phyloP scores from a whole-genome alignment of 2,888 invertebrate species.

The Clostera curtula region DNA sequence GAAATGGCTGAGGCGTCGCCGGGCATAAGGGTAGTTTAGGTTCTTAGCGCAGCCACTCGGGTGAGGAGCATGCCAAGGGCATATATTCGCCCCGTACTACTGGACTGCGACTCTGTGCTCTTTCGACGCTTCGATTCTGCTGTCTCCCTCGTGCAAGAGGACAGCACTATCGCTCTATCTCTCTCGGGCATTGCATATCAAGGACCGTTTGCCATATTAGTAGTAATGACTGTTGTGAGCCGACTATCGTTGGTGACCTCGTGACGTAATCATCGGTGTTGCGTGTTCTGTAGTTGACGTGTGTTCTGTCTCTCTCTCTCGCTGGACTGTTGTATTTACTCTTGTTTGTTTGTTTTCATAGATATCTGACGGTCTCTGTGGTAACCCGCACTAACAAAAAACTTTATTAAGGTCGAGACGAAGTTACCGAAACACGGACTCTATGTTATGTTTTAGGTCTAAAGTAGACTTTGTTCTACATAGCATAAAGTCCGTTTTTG shows the following conservation, averaged over 20 bases:
- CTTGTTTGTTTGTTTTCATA: constrained; percentile 19
- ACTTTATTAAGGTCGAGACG: neutral
- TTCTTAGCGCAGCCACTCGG: constrained; percentile 32
- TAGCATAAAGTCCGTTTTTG: too few relatives aligned
- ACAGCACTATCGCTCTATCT: constrained; percentile 25
- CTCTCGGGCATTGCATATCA: constrained; percentile 54
- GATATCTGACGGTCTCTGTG: constrained; percentile 8
- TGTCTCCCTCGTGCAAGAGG: constrained; percentile 31
- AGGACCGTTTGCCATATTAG: constrained; percentile 69
- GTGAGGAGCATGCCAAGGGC: too few relatives aligned
- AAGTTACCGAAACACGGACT: too few relatives aligned
- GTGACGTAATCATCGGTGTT: constrained; percentile 64
- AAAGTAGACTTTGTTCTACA: too few relatives aligned
- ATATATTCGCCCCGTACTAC: too few relatives aligned
- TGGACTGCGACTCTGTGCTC: constrained; percentile 11
- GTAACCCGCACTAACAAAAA: neutral
- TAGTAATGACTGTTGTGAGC: constrained; percentile 37
- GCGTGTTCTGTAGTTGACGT: constrained; percentile 33
- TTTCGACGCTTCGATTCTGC: constrained; percentile 23
- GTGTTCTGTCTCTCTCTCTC: constrained; percentile 28
- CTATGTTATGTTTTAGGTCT: too few relatives aligned
- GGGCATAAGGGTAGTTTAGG: constrained; percentile 38
- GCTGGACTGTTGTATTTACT: constrained; percentile 16
- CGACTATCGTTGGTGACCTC: constrained; percentile 46
- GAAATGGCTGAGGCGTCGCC: constrained; percentile 39